Conservation (phyloP, 2,113 vertebrate genomes). For the Festucalex cinctus region DNA sequence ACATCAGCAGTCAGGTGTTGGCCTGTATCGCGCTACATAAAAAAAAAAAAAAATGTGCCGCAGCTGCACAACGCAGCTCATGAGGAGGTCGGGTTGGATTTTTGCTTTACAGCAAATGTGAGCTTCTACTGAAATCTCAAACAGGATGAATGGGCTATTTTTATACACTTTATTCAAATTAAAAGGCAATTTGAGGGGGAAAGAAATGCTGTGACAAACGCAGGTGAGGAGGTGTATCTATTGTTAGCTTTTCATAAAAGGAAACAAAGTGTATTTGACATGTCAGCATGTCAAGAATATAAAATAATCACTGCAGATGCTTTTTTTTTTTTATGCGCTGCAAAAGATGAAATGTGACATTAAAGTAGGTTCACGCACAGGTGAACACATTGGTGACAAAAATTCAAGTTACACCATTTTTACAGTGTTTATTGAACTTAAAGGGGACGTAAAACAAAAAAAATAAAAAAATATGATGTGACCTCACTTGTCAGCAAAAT, state of each 20-base stretch:
- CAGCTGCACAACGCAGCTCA: conserved; percentile 40
- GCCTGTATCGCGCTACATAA: conserved; percentile 43
- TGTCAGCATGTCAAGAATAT: background rate
- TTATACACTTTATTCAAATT: conserved; percentile 1
- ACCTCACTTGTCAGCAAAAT: too few relatives aligned
- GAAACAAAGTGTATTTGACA: background rate
- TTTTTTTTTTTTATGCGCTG: conserved; percentile 2
- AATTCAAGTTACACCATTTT: conserved; percentile 21
- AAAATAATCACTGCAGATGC: conserved; percentile 21
- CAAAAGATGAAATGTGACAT: conserved; percentile 25
- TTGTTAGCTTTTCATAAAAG: background rate
- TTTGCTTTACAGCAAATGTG: conserved; percentile 45
- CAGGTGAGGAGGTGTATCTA: background rate
- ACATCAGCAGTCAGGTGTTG: conserved; percentile 50
- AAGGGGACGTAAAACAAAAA: too few relatives aligned
- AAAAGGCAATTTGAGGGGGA: too few relatives aligned
- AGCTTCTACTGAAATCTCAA: conserved; percentile 18
- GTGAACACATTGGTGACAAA: conserved; percentile 36
- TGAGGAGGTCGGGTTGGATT: conserved; percentile 21
- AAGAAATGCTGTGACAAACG: background rate
- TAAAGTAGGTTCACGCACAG: background rate
- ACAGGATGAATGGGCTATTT: background rate
- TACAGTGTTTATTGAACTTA: too few relatives aligned
- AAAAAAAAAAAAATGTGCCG: conserved; percentile 53
- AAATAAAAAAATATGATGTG: too few relatives aligned